These are phyloP conservation scores for Neosilurus mollespiculum DNA, from an alignment of 2,797 vertebrate genomes.

Conservation along the genomic window DNA sequence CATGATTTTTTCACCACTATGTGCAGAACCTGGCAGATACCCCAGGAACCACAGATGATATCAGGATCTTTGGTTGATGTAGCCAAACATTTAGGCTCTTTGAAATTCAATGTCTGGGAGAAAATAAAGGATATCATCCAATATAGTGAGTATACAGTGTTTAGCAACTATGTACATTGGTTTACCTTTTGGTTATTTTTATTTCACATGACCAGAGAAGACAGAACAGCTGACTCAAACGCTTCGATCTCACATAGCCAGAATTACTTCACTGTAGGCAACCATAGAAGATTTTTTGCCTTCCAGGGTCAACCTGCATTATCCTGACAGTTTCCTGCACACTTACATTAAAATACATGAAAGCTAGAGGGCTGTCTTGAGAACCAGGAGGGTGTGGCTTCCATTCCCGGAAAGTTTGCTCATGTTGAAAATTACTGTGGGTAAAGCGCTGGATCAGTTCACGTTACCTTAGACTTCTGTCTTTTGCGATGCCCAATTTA, in stretches of 20 bases:
- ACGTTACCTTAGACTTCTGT: no score
- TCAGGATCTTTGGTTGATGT: conserved; percentile 71
- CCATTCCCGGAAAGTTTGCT: no score
- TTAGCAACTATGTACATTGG: not conserved
- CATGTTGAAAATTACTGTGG: no score
- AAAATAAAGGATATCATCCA: conserved; percentile 74
- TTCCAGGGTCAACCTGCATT: no score
- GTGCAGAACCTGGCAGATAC: conserved; percentile 72
- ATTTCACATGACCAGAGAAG: not conserved
- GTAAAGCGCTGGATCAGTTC: no score
- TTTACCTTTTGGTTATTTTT: not conserved
- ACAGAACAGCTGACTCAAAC: not conserved
- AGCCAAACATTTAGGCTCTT: conserved; percentile 74
- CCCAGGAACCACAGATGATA: conserved; percentile 63
- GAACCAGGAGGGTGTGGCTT: no score
- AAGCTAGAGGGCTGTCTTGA: no score
- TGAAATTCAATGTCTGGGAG: conserved; percentile 78
- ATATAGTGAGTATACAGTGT: conserved; percentile 69
- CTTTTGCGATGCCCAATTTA: not conserved
- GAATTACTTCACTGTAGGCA: no score
- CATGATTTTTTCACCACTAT: conserved; percentile 34
- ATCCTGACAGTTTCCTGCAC: no score
- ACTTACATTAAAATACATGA: no score
- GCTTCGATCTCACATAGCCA: no score
- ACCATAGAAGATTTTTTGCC: no score